These are phyloP conservation scores for Leptopilina boulardi DNA, from an alignment of 1,140 invertebrate genomes.

Conservation along the genomic window DNA sequence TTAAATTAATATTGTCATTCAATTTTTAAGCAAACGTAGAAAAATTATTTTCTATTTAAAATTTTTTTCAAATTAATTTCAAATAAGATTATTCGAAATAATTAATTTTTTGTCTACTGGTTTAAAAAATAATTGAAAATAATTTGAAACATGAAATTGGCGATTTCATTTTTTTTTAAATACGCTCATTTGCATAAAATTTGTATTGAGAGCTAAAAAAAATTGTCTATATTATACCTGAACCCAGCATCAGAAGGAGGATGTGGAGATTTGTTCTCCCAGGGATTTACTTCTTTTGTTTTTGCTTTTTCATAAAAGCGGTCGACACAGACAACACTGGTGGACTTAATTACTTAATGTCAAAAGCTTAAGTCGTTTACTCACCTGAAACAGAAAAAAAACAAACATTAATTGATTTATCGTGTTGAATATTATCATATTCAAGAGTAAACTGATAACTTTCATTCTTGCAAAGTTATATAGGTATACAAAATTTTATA, in stretches of 20 bases:
- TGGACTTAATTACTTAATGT: constrained; percentile 60
- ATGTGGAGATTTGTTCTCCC: constrained; percentile 28
- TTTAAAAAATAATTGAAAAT: neutral
- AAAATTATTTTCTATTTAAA: too few relatives aligned
- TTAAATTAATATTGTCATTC: neutral
- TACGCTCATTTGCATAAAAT: neutral
- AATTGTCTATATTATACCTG: neutral
- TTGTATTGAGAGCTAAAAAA: neutral
- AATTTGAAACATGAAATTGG: neutral
- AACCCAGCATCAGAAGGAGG: neutral
- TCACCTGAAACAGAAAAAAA: constrained; percentile 61
- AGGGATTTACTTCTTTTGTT: constrained; percentile 48
- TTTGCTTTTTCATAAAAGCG: constrained; percentile 54
- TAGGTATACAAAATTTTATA: too few relatives aligned
- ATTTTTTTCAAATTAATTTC: too few relatives aligned
- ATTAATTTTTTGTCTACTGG: too few relatives aligned
- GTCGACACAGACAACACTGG: constrained; percentile 13
- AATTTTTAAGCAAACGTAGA: neutral
- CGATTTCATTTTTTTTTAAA: neutral
- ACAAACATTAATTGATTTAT: constrained; percentile 51
- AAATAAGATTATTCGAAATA: too few relatives aligned
- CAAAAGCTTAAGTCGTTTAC: constrained; percentile 52
- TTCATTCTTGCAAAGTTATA: neutral
- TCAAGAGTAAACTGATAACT: neutral
- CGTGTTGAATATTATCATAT: constrained; percentile 16